Conservation (phyloP, 1,140 invertebrate genomes). For the Megalopta genalis region DNA sequence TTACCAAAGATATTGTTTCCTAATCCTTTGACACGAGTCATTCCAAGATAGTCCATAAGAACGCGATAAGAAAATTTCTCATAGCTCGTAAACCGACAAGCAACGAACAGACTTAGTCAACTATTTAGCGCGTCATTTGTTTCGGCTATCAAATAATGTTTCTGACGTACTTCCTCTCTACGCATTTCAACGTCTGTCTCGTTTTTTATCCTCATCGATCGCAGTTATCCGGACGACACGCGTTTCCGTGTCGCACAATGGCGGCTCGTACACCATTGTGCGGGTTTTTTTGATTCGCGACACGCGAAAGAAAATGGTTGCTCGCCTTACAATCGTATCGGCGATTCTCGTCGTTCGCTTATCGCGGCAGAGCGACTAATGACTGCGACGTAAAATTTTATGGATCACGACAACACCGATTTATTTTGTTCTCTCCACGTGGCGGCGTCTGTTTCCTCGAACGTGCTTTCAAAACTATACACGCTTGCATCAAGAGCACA, state of each 20-base stretch:
- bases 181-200: background rate
- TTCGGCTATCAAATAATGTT: background rate
- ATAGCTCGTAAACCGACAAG: background rate
- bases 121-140: too few relatives aligned
- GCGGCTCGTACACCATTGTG: background rate
- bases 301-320: background rate
- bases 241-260: conserved; percentile 14
- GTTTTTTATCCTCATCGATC: conserved; percentile 5
- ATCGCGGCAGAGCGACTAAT: background rate
- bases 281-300: background rate
- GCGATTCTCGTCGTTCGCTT: background rate
- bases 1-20: too few relatives aligned
- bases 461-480: too few relatives aligned
- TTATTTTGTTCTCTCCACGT: too few relatives aligned
- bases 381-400: background rate
- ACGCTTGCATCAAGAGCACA: too few relatives aligned
- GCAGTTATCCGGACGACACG: background rate
- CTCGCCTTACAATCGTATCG: background rate
- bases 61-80: background rate
- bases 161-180: background rate
- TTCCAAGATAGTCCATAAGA: too few relatives aligned
- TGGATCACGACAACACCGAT: background rate
- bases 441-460: too few relatives aligned
- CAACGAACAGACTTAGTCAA: background rate
- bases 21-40: too few relatives aligned